Percentiles rank a stretch among this genome's conserved stretches.
Evolutionary conservation across 2,113 vertebrate genomes (phyloP).

Genomic region (Pristiophorus japonicus): DNA sequence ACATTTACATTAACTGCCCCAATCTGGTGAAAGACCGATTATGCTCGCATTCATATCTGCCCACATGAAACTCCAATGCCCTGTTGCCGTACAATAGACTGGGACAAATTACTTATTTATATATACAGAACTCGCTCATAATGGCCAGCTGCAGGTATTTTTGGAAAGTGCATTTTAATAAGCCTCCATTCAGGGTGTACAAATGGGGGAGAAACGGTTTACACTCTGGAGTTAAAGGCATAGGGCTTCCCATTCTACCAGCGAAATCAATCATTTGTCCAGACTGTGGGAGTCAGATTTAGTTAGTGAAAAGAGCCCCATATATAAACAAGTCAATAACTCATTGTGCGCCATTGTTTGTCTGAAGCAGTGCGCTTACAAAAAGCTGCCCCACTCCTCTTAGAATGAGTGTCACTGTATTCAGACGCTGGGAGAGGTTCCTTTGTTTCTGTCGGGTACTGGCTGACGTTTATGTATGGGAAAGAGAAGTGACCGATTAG

Average conservation of each 20-base stretch:
- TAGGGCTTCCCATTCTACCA: slow-evolving; percentile 62
- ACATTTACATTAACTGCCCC: slow-evolving; percentile 30
- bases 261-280: slow-evolving; percentile 82
- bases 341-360: slow-evolving; percentile 75
- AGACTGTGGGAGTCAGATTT: slow-evolving; percentile 71
- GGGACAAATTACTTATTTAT: slow-evolving; percentile 79
- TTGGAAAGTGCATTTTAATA: slow-evolving; percentile 78
- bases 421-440: slow-evolving; percentile 55
- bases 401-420: slow-evolving; percentile 67
- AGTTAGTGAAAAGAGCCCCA: slow-evolving; percentile 73
- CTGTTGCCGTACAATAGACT: slow-evolving; percentile 66
- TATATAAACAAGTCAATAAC: slow-evolving; percentile 84
- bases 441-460: slow-evolving; percentile 61
- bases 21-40: slow-evolving; percentile 27
- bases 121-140: slow-evolving; percentile 70
- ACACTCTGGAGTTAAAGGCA: slow-evolving; percentile 68
- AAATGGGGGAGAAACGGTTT: slow-evolving; percentile 67
- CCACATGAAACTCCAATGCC: slow-evolving; percentile 59
- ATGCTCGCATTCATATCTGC: slow-evolving; percentile 52
- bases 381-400: slow-evolving; percentile 64
- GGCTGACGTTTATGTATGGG: slow-evolving; percentile 62
- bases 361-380: slow-evolving; percentile 65
- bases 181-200: slow-evolving; percentile 69
- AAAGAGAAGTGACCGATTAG: slow-evolving; percentile 49
- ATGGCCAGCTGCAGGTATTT: slow-evolving; percentile 76